These are phyloP conservation scores for Sterna hirundo DNA, from an alignment of 2,113 vertebrate genomes.

Conservation along the genomic window DNA sequence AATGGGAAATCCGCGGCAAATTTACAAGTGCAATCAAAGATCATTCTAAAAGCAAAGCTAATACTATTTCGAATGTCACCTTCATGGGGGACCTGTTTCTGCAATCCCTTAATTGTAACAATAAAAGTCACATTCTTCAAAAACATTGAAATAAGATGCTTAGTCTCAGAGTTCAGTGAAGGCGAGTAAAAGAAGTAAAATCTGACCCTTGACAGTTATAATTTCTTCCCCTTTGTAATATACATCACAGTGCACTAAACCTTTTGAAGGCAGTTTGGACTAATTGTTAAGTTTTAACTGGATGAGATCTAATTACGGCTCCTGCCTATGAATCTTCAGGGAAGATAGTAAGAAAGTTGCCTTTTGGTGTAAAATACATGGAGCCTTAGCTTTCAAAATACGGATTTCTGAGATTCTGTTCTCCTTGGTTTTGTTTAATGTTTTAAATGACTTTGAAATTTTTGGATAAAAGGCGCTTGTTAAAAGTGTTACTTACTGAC, in stretches of 20 bases:
- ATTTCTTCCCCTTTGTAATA: background rate
- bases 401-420: background rate
- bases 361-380: background rate
- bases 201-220: background rate
- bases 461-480: background rate
- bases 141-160: background rate
- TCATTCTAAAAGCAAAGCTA: background rate
- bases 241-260: background rate
- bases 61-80: background rate
- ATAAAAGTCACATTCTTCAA: background rate
- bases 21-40: background rate
- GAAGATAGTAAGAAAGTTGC: background rate
- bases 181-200: background rate
- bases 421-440: background rate
- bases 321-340: background rate
- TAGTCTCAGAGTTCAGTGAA: background rate
- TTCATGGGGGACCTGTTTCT: background rate
- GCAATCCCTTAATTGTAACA: background rate
- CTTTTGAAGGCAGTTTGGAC: background rate
- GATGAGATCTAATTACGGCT: background rate
- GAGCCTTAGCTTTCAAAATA: background rate
- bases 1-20: background rate
- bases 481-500: background rate
- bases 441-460: background rate
- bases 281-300: background rate